Base-by-base conservation (phyloP, 1,140 invertebrate species). In the Drosophila funebris region DNA sequence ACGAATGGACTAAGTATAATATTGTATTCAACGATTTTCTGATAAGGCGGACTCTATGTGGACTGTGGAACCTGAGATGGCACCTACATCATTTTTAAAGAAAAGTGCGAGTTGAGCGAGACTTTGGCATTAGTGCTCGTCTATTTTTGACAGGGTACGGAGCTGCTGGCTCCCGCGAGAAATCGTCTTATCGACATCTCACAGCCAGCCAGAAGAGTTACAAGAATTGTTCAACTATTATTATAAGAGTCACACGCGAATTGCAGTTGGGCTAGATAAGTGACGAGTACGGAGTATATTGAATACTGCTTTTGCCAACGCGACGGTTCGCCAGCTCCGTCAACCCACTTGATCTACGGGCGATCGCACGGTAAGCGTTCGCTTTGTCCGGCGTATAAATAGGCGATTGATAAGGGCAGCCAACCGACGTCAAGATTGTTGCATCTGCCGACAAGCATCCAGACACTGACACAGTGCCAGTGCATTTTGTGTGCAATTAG, bases 81-180 rank as follows among this genome's bases (percentile, higher is more conserved):
- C 29, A 24, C 33, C 41, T 56, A 13, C 13, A 43, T 43, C 64
- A 53, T 75, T 87, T 82, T 87, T 76, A 71, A 84, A 75, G 78
- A 88, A 85, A 87, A 87, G 75, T 87, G 27, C 82, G 66, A 82
- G 70, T 75, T 75, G 63, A 73, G 60, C 61, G 60, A 48, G 53
- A 41, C 67, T 37, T 78, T 78, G 56, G 54, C 43, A 52, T 87
- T 88, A 87, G 82, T 87, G 63, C 83, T 85, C 36, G 76, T 85
- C 80, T 75, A 87, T 87, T 87, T 87, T 87, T 76, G 82, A 75
- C 78, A 78, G 83, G 75, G 83, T 73, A 88, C 77, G 78, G 82
- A 81, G 63, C 82, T 78, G 61, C 76, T 67, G 58, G 78, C 78
- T 87, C 58, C 64, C 77, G 69, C 70, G 81, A 80, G 61, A 71